These are phyloP conservation scores for Oligia latruncula DNA, from an alignment of 2,888 invertebrate species.

Conservation along the genomic window DNA sequence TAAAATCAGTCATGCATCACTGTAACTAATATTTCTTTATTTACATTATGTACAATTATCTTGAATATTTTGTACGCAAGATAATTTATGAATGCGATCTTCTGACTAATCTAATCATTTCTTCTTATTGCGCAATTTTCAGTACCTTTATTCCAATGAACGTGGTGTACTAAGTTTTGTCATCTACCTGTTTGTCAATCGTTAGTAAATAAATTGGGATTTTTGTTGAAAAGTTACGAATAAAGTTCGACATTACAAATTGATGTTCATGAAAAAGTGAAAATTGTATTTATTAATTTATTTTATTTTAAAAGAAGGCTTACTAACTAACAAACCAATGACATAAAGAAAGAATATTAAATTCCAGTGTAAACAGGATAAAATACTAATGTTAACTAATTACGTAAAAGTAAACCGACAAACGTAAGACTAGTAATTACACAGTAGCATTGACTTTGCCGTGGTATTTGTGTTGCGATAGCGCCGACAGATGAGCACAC, in stretches of 20 bases:
- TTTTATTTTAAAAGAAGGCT: no score
- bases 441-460: slow-evolving; percentile 11
- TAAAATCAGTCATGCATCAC: slow-evolving; percentile 23
- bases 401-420: slow-evolving; percentile 30
- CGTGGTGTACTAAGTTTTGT: neutral
- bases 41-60: slow-evolving; percentile 3
- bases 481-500: slow-evolving; percentile 14
- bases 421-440: slow-evolving; percentile 13
- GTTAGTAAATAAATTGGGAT: neutral
- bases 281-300: no score
- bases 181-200: neutral
- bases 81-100: neutral
- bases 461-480: slow-evolving; percentile 36
- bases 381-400: neutral
- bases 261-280: neutral
- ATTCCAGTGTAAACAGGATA: neutral
- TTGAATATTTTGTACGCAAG: slow-evolving; percentile 5
- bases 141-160: neutral
- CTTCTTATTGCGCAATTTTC: slow-evolving; percentile 7
- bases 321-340: no score
- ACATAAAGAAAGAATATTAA: no score
- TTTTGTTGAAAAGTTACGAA: neutral
- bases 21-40: slow-evolving; percentile 21
- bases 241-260: neutral
- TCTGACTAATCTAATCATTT: slow-evolving; percentile 14